Percentiles rank a stretch among this genome's conserved stretches.
phyloP scores from a whole-genome alignment of 2,113 vertebrate species.

The Phyllopteryx taeniolatus region DNA sequence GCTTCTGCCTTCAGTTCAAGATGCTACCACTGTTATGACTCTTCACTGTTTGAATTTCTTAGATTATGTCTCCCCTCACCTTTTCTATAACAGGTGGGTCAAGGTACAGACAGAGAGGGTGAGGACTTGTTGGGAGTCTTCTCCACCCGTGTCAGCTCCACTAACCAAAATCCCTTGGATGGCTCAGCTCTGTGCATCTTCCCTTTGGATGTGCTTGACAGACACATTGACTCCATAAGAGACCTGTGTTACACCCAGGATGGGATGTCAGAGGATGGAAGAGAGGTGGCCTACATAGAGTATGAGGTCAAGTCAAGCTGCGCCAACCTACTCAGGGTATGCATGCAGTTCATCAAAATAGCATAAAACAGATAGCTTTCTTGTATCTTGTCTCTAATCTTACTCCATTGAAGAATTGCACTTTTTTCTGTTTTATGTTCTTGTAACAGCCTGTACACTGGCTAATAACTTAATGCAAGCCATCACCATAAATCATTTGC shows the following conservation, averaged over 20 bases:
- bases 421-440: slow-evolving; percentile 5
- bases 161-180: slow-evolving; percentile 71
- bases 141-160: slow-evolving; percentile 74
- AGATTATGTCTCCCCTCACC: neutral
- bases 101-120: slow-evolving; percentile 46
- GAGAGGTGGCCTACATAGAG: slow-evolving; percentile 88
- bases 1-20: neutral
- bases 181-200: slow-evolving; percentile 88
- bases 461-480: slow-evolving; percentile 12
- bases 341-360: slow-evolving; percentile 21
- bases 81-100: slow-evolving; percentile 72
- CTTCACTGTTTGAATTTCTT: neutral
- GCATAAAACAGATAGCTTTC: neutral
- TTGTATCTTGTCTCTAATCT: neutral
- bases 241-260: slow-evolving; percentile 91
- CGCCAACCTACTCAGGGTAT: slow-evolving; percentile 85
- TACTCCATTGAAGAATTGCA: neutral
- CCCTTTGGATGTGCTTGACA: slow-evolving; percentile 85
- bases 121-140: slow-evolving; percentile 87
- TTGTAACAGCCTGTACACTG: slow-evolving; percentile 6
- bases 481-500: slow-evolving; percentile 17
- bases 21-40: neutral
- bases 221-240: slow-evolving; percentile 81
- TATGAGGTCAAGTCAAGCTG: slow-evolving; percentile 95
- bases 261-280: slow-evolving; percentile 72